These are phyloP conservation scores for Sarcophaga carnaria DNA, from an alignment of 2,888 invertebrate species.

Conservation along the genomic window DNA sequence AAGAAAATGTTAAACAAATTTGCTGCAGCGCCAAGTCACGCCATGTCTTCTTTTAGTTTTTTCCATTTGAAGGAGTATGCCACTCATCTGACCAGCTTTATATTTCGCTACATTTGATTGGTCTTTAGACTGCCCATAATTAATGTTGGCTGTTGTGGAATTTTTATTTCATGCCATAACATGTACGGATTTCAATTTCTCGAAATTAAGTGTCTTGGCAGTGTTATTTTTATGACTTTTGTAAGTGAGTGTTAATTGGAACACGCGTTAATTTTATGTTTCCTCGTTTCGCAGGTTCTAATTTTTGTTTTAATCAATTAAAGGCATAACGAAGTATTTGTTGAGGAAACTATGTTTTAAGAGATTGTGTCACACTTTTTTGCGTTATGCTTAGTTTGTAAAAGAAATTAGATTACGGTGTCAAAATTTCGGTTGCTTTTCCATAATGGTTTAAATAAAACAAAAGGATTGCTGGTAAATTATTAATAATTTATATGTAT, in stretches of 20 bases:
- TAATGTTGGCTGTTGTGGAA: neutral
- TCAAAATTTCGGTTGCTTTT: too few relatives aligned
- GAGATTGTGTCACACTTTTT: too few relatives aligned
- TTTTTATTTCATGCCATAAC: neutral
- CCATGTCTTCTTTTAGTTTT: neutral
- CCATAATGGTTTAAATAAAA: too few relatives aligned
- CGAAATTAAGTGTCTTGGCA: constrained; percentile 32
- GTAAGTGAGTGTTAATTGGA: constrained; percentile 50
- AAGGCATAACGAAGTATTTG: neutral
- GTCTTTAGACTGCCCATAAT: neutral
- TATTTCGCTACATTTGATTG: neutral
- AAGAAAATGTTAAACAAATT: neutral
- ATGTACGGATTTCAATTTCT: too few relatives aligned
- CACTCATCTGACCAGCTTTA: neutral
- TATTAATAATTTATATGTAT: too few relatives aligned
- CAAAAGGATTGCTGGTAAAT: accelerated
- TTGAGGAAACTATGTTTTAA: too few relatives aligned
- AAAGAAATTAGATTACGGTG: too few relatives aligned
- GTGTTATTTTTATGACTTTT: constrained; percentile 46
- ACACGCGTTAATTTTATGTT: neutral
- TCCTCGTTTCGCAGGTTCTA: neutral
- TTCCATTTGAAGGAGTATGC: neutral
- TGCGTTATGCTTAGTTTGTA: too few relatives aligned
- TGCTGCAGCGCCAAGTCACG: neutral
- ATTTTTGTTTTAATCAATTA: neutral